Conservation (phyloP, 2,113 vertebrate genomes). For the Silurus asotus region DNA sequence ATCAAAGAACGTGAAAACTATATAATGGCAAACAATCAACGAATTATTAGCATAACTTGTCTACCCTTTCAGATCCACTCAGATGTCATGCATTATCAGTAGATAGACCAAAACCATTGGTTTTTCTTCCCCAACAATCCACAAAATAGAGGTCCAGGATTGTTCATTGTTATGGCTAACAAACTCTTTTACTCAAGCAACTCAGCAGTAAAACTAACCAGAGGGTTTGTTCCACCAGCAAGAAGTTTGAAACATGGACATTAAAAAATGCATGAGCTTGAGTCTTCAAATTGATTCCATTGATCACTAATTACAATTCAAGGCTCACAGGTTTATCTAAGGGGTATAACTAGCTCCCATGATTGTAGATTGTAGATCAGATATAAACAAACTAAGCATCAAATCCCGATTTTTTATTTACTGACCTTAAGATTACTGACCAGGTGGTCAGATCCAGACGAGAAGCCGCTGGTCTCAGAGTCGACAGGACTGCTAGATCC, state of each 20-base stretch:
- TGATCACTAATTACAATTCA: background rate
- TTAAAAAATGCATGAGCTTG: background rate
- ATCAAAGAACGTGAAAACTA: background rate
- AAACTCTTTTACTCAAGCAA: background rate
- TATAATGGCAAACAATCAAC: background rate
- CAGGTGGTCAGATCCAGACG: conserved; percentile 94
- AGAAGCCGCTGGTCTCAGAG: conserved; percentile 95
- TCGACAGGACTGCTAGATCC: conserved; percentile 97
- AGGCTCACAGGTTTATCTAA: background rate
- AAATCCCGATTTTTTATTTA: background rate
- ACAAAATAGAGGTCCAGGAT: background rate
- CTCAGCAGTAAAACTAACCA: background rate
- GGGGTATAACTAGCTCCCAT: background rate
- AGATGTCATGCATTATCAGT: background rate
- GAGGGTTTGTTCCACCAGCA: background rate
- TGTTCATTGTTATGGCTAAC: background rate
- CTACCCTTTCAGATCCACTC: background rate
- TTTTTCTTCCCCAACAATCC: background rate
- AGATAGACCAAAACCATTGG: background rate
- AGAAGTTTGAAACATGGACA: background rate
- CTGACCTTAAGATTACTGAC: conserved; percentile 3
- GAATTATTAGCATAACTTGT: background rate
- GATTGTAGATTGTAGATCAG: background rate
- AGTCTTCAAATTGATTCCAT: background rate
- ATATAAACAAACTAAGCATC: background rate